Conservation (phyloP, 2,888 invertebrate species). For the Tipula lateralis region DNA sequence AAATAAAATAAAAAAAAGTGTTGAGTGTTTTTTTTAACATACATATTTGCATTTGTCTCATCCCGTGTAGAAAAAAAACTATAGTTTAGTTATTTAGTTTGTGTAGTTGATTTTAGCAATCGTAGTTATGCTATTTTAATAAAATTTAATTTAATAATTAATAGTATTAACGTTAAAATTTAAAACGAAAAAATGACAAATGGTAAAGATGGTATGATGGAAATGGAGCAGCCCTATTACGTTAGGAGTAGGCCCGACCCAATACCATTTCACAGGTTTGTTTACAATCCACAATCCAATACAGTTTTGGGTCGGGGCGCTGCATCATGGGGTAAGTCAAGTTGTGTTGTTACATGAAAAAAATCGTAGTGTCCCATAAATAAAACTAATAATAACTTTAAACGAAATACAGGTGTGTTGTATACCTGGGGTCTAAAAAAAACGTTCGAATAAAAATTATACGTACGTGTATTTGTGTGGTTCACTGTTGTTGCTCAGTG, state of each 20-base stretch:
- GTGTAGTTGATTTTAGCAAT: background rate
- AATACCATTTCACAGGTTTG: conserved; percentile 42
- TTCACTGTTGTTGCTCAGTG: background rate
- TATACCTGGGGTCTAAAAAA: conserved; percentile 2
- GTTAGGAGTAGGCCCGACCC: conserved; percentile 43
- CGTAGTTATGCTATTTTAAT: background rate
- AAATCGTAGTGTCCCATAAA: background rate
- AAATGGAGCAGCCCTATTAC: conserved; percentile 42
- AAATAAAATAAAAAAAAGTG: background rate
- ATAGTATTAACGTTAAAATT: background rate
- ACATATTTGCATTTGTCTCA: background rate
- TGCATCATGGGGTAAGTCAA: conserved; percentile 61
- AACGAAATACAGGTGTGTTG: background rate
- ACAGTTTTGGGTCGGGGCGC: conserved; percentile 59
- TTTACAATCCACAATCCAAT: conserved; percentile 56
- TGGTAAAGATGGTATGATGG: conserved; percentile 33
- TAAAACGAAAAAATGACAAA: background rate
- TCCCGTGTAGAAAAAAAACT: background rate
- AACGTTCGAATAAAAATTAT: background rate
- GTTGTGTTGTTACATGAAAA: background rate
- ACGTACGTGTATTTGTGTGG: background rate
- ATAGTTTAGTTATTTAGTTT: background rate
- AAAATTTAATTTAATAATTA: background rate
- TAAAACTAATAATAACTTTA: background rate
- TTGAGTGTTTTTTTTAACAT: background rate